Conservation (phyloP, 2,888 invertebrate genomes). For the Latrodectus hesperus region DNA sequence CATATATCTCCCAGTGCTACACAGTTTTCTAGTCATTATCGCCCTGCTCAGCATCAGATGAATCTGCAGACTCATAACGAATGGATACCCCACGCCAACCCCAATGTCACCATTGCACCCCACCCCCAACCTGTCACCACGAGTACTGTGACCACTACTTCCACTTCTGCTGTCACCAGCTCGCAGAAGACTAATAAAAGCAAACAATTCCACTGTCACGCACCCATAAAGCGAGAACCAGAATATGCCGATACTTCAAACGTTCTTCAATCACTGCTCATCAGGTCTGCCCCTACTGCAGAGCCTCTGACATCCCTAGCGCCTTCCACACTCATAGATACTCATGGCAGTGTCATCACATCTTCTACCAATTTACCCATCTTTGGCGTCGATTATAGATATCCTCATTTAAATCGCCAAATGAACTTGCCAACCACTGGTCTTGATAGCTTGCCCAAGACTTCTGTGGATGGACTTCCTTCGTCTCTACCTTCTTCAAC, state of each 20-base stretch:
- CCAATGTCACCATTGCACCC: constrained; percentile 60
- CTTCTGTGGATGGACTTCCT: not conserved
- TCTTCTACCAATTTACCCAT: constrained; percentile 35
- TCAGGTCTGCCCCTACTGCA: constrained; percentile 23
- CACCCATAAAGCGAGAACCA: constrained; percentile 36
- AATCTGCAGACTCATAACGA: constrained; percentile 49
- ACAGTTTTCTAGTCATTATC: constrained; percentile 64
- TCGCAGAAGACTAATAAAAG: constrained; percentile 26
- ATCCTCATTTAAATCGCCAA: constrained; percentile 36
- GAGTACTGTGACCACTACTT: constrained; percentile 18
- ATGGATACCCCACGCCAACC: constrained; percentile 64
- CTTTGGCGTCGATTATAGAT: constrained; percentile 54
- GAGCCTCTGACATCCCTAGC: constrained; percentile 39
- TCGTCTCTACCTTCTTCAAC: constrained; percentile 1
- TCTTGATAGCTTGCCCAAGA: not conserved
- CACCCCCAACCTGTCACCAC: constrained; percentile 36
- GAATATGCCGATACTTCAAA: constrained; percentile 59
- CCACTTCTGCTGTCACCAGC: constrained; percentile 35
- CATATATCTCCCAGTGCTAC: constrained; percentile 36
- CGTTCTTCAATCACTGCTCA: constrained; percentile 60
- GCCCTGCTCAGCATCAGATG: constrained; percentile 53
- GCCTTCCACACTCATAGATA: constrained; percentile 7
- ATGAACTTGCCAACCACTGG: constrained; percentile 28
- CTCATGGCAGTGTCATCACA: constrained; percentile 44
- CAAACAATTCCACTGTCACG: not conserved